Base-by-base conservation (phyloP, 2,888 invertebrate genomes). In the Heliconius erato region DNA sequence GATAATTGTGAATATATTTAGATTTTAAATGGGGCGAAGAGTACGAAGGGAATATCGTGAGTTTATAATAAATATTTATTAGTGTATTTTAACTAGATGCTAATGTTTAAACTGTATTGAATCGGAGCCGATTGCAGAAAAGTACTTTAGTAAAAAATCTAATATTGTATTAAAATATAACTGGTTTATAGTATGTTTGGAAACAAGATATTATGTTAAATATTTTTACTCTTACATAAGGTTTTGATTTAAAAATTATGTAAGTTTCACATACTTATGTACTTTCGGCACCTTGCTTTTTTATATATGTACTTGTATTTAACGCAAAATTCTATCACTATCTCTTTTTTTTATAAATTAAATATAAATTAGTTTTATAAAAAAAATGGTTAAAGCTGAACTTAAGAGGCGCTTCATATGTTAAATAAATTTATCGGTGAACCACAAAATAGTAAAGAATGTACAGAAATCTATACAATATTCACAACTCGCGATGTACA, bases 11-110 rank as follows among this genome's bases (percentile, higher is more conserved):
- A 59, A 35, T 16, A 49, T 35, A 40, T 68, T 63, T 49, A 44
- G 63, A 74, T 49, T 40, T 40, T 74, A 79, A 77, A 85, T 85
- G 85, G 84, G 80, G 26, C 76, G 72, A 68, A 80, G 84, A 69
- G 67, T 79, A 54, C 80, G 85, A 23, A 79, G 84, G 69, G 84
- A 84, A 63, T 81, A 82, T 35, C 85, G 85, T 85, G 68, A 85
- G 85, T 85, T 74, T 28, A 72, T 67, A 40, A 40, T 14, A 59
- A 59, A 11, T 12, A 5, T 71, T 59, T n/a, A 35, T 54, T 68
- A 59, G 12, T n/a, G n/a, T 49, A 67, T 59, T 35, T 35, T n/a
- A 76, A 76, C 35, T 76, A 59, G 6, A 72, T n/a, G n/a, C 14
- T 63, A 35, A 2, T 7, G 6, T 7, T 2, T 44, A 19, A 26